These are phyloP conservation scores for Ceyx erithaca DNA, from an alignment of 2,797 vertebrate genomes.

Conservation along the genomic window DNA sequence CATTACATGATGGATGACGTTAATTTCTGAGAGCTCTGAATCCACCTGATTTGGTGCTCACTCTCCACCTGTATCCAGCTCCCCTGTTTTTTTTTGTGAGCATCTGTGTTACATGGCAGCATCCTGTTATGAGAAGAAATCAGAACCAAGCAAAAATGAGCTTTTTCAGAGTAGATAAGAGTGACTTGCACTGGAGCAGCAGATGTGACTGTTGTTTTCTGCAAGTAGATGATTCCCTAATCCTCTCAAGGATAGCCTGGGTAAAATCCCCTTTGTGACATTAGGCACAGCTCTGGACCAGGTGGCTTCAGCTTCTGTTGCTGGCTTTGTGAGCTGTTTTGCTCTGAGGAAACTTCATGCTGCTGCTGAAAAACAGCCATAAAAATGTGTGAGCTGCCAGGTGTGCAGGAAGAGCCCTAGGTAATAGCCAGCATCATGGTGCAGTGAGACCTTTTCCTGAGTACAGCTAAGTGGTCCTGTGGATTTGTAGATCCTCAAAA, in stretches of 20 bases:
- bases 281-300: conserved; percentile 24
- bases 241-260: conserved; percentile 55
- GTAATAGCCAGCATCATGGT: not conserved
- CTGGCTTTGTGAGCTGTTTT: conserved; percentile 13
- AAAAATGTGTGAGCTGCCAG: not conserved
- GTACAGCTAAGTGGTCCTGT: not conserved
- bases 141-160: not conserved
- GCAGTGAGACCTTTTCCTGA: not conserved
- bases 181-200: not conserved
- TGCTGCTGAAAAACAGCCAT: not conserved
- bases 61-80: not conserved
- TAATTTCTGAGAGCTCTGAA: not conserved
- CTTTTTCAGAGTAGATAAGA: not conserved
- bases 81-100: not conserved
- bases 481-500: not conserved
- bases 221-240: conserved; percentile 54
- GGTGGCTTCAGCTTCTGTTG: conserved; percentile 53
- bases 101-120: not conserved
- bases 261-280: conserved; percentile 65
- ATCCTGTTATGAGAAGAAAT: not conserved
- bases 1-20: not conserved
- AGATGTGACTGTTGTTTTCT: conserved; percentile 47
- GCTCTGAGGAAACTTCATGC: not conserved
- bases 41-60: not conserved
- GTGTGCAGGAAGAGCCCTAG: conserved; percentile 16